Conservation (phyloP, 2,797 vertebrate genomes). For the Lutjanus argentimaculatus region DNA sequence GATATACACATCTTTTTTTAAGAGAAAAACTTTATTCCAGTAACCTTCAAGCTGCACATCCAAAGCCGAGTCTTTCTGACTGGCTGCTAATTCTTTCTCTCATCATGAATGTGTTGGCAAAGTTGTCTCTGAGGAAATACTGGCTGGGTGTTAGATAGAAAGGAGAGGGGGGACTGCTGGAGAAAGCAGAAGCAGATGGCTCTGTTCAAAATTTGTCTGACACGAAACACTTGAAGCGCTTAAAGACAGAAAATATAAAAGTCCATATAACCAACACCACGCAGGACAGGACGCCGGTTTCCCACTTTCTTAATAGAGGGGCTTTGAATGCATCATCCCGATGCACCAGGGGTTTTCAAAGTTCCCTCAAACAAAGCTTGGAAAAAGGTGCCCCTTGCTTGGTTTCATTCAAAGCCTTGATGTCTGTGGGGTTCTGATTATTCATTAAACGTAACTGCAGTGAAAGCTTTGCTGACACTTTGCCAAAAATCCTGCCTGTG, state of each 20-base stretch:
- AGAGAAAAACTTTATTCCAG: conserved; percentile 21
- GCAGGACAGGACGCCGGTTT: neutral
- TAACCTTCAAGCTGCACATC: conserved; percentile 44
- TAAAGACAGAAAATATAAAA: neutral
- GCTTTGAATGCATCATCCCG: neutral
- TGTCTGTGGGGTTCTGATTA: too few species aligned
- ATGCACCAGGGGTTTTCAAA: neutral
- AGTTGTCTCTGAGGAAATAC: conserved; percentile 57
- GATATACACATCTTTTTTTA: conserved; percentile 13
- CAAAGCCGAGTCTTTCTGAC: conserved; percentile 47
- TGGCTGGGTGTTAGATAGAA: conserved; percentile 54
- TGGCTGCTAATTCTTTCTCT: conserved; percentile 65
- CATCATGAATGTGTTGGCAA: conserved; percentile 58
- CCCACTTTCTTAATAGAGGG: neutral
- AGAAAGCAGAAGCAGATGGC: conserved; percentile 55
- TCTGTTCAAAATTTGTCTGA: conserved; percentile 50
- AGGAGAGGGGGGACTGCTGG: conserved; percentile 7
- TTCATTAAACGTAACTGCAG: neutral
- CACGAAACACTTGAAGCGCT: conserved; percentile 27
- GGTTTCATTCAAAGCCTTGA: too few species aligned
- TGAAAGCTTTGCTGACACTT: neutral
- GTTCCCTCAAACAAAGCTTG: too few species aligned
- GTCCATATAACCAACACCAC: neutral
- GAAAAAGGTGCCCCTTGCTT: too few species aligned
- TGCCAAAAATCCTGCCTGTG: neutral